Evolutionary conservation across 2,797 vertebrate genomes (phyloP), one percentile per base, ranked within the genome.

Genomic region (Tragelaphus eurycerus): DNA sequence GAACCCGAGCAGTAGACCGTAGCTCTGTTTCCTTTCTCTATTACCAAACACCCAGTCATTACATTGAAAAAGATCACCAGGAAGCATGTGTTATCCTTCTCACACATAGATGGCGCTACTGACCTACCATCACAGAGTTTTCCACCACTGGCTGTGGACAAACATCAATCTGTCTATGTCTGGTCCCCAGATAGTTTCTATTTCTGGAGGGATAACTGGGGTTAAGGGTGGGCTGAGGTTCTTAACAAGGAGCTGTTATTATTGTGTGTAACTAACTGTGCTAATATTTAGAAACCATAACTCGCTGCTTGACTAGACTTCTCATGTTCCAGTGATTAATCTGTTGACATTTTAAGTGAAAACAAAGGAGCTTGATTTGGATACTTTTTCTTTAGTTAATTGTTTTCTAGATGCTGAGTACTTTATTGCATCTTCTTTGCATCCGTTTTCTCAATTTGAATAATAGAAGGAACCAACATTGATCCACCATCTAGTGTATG

Each of bases 71-170:
- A 78, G 43, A 48, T 31, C 93, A 62, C 34, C 6, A 15, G 96
- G 54, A 38, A 43, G 38, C 2, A 0, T 57, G 23, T 46, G 27
- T 93, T 94, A 87, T 46, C 78, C 81, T 84, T 96, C 54, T 89
- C 15, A 57, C 93, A 91, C 92, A 93, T 96, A 98, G 97, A 98
- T 98, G 97, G 97, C 87, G 88, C 96, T 96, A 95, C 97, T 83
- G 83, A 95, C 55, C 11, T n/a, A 88, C 46, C 29, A 25, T 90
- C 93, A 23, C 64, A 60, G 34, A 84, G 29, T 71, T 87, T 92
- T 96, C 67, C 76, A 31, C 27, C 27, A 29, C 9, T 81, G 78
- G 27, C 71, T 84, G 38, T 81, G 64, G 38, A 62, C 89, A 48
- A 96, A 88, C 11, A 85, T 64, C 86, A 86, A 52, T 76, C 55